phyloP scores from a whole-genome alignment of 2,888 invertebrate genomes.

The Drosophila neutralis region DNA sequence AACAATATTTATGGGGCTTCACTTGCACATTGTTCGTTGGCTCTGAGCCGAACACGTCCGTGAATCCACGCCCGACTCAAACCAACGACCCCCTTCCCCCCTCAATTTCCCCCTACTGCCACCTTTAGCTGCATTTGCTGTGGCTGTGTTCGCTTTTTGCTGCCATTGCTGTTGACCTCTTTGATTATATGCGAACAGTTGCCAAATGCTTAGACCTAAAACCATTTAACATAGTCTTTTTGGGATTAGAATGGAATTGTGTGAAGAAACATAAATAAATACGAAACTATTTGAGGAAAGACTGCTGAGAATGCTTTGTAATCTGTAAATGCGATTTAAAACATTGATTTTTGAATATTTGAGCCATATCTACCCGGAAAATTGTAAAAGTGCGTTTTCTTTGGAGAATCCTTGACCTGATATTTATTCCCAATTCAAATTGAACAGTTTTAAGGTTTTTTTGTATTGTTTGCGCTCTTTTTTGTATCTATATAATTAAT shows the following conservation, averaged over 20 bases:
- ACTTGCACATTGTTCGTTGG: constrained; percentile 80
- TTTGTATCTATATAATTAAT: not conserved
- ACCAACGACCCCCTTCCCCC: not conserved
- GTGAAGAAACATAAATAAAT: not conserved
- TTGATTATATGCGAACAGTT: constrained; percentile 28
- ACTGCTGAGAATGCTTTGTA: not conserved
- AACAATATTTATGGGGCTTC: constrained; percentile 85
- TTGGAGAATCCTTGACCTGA: not conserved
- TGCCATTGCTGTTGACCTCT: constrained; percentile 49
- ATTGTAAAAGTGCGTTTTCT: not conserved
- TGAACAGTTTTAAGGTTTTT: no score
- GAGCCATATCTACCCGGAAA: not conserved
- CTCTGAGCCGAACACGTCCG: constrained; percentile 67
- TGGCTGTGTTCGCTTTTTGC: constrained; percentile 23
- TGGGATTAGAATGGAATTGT: not conserved
- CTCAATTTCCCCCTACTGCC: not conserved
- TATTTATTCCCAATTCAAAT: not conserved
- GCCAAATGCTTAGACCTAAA: constrained; percentile 9
- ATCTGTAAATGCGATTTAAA: not conserved
- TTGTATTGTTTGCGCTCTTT: no score
- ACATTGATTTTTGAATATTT: not conserved
- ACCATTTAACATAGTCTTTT: not conserved
- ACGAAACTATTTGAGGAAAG: not conserved
- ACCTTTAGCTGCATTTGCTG: constrained; percentile 1
- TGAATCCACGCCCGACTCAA: constrained; percentile 47